Evolutionary conservation across 2,113 vertebrate species (phyloP).

Genomic region (Peucedramus taeniatus): DNA sequence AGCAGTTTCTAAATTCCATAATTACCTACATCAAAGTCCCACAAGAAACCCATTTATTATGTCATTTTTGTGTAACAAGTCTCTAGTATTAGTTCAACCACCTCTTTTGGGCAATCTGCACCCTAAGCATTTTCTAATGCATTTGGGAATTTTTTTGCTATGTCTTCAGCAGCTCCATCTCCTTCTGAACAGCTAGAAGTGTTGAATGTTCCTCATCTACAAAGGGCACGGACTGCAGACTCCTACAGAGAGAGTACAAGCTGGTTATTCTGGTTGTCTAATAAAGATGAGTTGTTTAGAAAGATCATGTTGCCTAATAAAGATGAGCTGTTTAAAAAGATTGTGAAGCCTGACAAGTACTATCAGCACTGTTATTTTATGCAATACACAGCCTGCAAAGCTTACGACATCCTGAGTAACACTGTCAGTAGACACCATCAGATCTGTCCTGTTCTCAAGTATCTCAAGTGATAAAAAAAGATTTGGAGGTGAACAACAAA

Average conservation of each 20-base stretch:
- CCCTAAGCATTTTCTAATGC: neutral
- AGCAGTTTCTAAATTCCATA: neutral
- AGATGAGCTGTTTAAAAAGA: conserved; percentile 1
- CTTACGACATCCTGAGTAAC: neutral
- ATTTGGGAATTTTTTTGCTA: neutral
- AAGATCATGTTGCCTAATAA: conserved; percentile 32
- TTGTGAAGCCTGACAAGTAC: neutral
- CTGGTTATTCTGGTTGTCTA: neutral
- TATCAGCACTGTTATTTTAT: conserved; percentile 13
- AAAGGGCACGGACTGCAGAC: neutral
- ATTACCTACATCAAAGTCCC: neutral
- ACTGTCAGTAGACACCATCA: neutral
- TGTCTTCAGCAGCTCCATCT: neutral
- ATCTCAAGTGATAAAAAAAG: neutral
- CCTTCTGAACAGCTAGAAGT: neutral
- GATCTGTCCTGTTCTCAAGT: neutral
- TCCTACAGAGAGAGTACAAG: neutral
- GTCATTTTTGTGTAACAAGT: neutral
- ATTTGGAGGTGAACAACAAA: neutral
- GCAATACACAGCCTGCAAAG: neutral
- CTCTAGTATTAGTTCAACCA: neutral
- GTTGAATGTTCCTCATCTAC: neutral
- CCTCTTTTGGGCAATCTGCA: neutral
- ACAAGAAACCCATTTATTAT: neutral
- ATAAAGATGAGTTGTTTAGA: conserved; percentile 8